These are phyloP conservation scores for Reinhardtius hippoglossoides DNA, from an alignment of 2,113 vertebrate species.

Conservation along the genomic window DNA sequence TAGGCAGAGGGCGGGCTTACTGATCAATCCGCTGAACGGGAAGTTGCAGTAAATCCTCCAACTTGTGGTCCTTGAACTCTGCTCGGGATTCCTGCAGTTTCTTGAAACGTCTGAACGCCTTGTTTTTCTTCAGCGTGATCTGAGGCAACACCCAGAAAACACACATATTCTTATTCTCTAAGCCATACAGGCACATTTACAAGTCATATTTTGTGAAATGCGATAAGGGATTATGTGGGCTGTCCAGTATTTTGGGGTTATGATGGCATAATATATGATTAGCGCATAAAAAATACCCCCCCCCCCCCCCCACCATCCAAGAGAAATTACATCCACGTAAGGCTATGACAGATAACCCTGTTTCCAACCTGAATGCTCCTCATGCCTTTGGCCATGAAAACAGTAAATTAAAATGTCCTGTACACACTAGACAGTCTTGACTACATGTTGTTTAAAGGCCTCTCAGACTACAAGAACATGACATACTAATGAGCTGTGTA, in stretches of 20 bases:
- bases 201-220: background rate
- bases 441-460: background rate
- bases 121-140: conserved; percentile 90
- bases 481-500: too few species aligned
- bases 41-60: conserved; percentile 90
- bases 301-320: too few species aligned
- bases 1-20: conserved; percentile 82
- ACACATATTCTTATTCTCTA: background rate
- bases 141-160: conserved; percentile 54
- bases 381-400: background rate
- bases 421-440: background rate
- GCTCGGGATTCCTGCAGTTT: conserved; percentile 91
- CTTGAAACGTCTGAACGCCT: conserved; percentile 89
- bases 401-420: background rate
- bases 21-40: conserved; percentile 88
- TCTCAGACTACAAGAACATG: too few species aligned
- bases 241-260: too few species aligned
- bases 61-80: conserved; percentile 84
- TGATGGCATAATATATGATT: too few species aligned
- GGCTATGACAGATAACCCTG: background rate
- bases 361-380: background rate
- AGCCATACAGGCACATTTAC: background rate
- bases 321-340: too few species aligned
- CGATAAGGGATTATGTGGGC: background rate
- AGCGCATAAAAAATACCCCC: too few species aligned